These are phyloP conservation scores for Lepus americanus DNA, from an alignment of 2,113 vertebrate species.

Conservation along the genomic window DNA sequence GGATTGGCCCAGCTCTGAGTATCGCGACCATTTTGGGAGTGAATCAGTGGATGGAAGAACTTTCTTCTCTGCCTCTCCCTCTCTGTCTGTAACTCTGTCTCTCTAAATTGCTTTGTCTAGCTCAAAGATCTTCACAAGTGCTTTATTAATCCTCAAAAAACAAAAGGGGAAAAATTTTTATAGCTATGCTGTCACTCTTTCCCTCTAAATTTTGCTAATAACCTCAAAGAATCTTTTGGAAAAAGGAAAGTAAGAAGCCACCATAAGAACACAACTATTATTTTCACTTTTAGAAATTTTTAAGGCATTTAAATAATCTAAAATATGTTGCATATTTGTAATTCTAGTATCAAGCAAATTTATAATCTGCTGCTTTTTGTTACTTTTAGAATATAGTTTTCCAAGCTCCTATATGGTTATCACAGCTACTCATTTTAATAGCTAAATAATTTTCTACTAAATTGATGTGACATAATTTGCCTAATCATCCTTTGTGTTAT, in stretches of 20 bases:
- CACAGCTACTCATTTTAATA: constrained; percentile 39
- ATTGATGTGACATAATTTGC: constrained; percentile 1
- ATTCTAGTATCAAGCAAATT: not conserved
- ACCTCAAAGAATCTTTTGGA: constrained; percentile 4
- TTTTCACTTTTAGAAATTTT: constrained; percentile 11
- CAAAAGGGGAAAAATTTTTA: not conserved
- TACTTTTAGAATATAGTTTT: constrained; percentile 26
- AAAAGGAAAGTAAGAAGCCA: not conserved
- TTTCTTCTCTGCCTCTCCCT: no score
- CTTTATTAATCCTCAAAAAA: constrained; percentile 26
- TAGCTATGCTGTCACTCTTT: not conserved
- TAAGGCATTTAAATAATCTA: constrained; percentile 6
- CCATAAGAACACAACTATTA: not conserved
- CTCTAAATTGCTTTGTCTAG: not conserved
- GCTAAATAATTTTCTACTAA: constrained; percentile 44
- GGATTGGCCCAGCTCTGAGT: no score
- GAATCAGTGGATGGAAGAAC: no score
- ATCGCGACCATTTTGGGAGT: no score
- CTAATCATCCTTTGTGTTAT: constrained; percentile 10
- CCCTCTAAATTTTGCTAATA: constrained; percentile 22
- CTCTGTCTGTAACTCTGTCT: no score
- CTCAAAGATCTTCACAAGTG: not conserved
- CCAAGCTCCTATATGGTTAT: not conserved
- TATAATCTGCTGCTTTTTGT: not conserved
- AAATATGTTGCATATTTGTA: not conserved